Base-by-base conservation (phyloP, 2,888 invertebrate species). In the Baronia brevicornis region DNA sequence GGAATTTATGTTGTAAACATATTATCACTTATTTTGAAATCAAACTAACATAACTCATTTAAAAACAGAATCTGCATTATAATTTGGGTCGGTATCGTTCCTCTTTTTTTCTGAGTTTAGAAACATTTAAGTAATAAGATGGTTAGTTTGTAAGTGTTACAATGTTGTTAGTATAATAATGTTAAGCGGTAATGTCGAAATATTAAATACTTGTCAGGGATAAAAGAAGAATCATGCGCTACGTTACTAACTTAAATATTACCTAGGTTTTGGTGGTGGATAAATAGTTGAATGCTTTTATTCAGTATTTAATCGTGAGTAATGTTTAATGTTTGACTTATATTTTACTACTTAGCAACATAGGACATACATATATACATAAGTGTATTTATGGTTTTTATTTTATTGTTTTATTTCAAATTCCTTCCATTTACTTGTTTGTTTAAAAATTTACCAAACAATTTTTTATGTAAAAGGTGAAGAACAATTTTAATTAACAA, bases 251-350 rank as follows among this genome's bases (percentile, higher is more conserved):
- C 49, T 49, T 69, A 63, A 67, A 69, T 70, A 60, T 64, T 67
- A 72, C 60, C 66, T 70, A 64, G 57, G 60, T 60, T 62, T 62
- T 48, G 75, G 77, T 78, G 78, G 65, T 66, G 78, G 78, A 75
- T 68, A 62, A 70, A 65, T 67, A 63, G 53, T 53, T 34, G 52
- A 52, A 46, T 24, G 57, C 63, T 68, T 67, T 71, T 69, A 62
- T 73, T 70, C 65, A 65, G 62, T 71, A 70, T 70, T 68, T 65
- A 61, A 66, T 62, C 64, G 48, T 69, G 61, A 65, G 63, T 67
- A 71, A 68, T 63, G 62, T 71, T 69, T 67, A 72, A 67, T n/a
- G n/a, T 54, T 59, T 48, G 49, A 48, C 46, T 54, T 52, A 66
- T 68, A 70, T 67, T 71, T 69, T 67, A 62, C 47, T 56, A 60